These are phyloP conservation scores for Corynorhinus townsendii DNA, from an alignment of 2,113 vertebrate genomes.

Conservation along the genomic window DNA sequence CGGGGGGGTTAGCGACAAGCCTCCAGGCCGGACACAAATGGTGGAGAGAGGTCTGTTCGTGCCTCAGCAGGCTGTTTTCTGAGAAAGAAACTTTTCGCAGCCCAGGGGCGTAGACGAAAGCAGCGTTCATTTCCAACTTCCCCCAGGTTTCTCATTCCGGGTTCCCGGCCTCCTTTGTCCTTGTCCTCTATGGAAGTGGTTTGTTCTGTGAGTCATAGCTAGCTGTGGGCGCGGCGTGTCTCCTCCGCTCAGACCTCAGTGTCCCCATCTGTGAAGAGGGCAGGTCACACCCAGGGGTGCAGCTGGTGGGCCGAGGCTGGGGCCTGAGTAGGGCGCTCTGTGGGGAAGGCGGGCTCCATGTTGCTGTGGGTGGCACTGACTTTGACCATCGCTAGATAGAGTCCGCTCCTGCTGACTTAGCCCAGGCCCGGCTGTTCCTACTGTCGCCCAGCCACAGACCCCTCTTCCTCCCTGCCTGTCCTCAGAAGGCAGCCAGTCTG, in stretches of 20 bases:
- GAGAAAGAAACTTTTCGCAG: not conserved
- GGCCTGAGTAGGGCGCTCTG: fast-evolving
- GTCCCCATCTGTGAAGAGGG: not conserved
- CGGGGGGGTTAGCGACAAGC: not conserved
- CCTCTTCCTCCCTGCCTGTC: fast-evolving
- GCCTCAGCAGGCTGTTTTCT: not conserved
- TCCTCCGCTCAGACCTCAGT: not conserved
- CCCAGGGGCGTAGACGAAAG: not conserved
- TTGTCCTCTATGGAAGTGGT: not conserved
- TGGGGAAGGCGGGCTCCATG: not conserved
- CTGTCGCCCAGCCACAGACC: not conserved
- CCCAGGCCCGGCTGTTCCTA: fast-evolving
- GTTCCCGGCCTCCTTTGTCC: not conserved
- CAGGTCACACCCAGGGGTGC: not conserved
- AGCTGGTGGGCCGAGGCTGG: fast-evolving
- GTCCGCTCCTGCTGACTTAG: not conserved
- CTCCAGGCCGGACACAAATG: fast-evolving
- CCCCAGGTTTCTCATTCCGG: not conserved
- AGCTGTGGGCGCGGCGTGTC: fast-evolving
- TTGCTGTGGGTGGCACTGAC: not conserved
- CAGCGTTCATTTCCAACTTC: not conserved
- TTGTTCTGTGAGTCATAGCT: not conserved
- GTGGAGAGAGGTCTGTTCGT: not conserved
- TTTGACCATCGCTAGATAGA: fast-evolving
- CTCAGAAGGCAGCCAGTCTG: not conserved